Evolutionary conservation across 2,797 vertebrate genomes (phyloP).

Genomic region (Leptodactylus fallax): DNA sequence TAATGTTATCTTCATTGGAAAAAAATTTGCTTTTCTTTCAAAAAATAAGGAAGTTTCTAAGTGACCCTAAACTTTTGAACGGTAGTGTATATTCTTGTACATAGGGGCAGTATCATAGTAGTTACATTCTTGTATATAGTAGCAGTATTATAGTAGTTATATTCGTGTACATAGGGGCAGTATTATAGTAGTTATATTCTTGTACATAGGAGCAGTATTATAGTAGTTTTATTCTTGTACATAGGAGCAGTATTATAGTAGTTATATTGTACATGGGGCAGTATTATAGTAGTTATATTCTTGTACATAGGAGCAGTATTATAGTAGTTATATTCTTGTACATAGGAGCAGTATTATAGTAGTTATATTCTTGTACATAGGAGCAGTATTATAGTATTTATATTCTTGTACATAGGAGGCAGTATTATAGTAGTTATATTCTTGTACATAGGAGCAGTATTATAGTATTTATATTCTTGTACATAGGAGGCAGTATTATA

Average conservation of each 20-base stretch:
- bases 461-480: slow-evolving; percentile 6
- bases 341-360: not conserved
- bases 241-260: too few relatives aligned
- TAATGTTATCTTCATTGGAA: too few relatives aligned
- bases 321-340: too few relatives aligned
- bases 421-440: slow-evolving; percentile 9
- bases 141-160: slow-evolving; percentile 4
- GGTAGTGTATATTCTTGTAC: slow-evolving; percentile 2
- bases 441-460: not conserved
- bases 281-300: too few relatives aligned
- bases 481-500: not conserved
- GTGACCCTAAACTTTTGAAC: too few relatives aligned
- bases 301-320: too few relatives aligned
- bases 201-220: not conserved
- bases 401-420: not conserved
- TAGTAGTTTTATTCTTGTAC: too few relatives aligned
- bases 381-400: not conserved
- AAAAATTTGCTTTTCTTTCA: too few relatives aligned
- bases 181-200: slow-evolving; percentile 6
- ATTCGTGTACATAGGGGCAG: slow-evolving; percentile 1
- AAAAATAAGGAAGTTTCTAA: too few relatives aligned
- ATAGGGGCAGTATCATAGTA: not conserved
- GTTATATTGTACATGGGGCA: too few relatives aligned
- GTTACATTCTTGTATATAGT: not conserved
- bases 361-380: slow-evolving; percentile 5